Conservation (phyloP, 2,797 vertebrate species). For the Cossypha polioptera region DNA sequence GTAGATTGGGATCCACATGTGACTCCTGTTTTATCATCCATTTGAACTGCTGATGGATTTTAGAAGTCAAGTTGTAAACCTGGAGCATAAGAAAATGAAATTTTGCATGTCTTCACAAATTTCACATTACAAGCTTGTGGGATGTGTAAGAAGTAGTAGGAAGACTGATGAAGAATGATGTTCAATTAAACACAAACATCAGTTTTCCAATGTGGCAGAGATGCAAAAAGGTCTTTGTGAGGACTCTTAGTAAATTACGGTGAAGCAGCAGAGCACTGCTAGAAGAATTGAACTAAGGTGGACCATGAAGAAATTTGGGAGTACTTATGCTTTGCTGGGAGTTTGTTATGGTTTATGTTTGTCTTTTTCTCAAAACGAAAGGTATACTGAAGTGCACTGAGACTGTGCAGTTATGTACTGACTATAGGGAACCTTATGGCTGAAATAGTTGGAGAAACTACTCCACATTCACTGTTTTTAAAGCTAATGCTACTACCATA, state of each 20-base stretch:
- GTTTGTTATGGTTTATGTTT: background rate
- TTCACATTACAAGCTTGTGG: background rate
- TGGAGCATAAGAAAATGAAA: background rate
- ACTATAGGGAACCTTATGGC: background rate
- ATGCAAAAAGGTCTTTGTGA: background rate
- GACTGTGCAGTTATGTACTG: background rate
- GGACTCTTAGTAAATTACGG: background rate
- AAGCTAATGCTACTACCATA: background rate
- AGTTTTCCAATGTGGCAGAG: background rate
- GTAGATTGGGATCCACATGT: background rate
- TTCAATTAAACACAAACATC: background rate
- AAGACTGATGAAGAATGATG: background rate
- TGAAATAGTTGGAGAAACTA: background rate
- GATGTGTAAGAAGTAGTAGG: background rate
- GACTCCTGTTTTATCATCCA: background rate
- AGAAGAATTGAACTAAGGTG: background rate
- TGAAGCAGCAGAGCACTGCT: background rate
- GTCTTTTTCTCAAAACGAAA: fast-evolving
- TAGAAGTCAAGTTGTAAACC: background rate
- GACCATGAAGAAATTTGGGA: background rate
- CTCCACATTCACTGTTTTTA: background rate
- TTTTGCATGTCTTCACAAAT: background rate
- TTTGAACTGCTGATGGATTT: background rate
- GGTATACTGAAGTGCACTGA: background rate
- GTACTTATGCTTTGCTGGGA: background rate